Percentiles rank a stretch among this genome's conserved stretches.
phyloP scores from a whole-genome alignment of 2,797 vertebrate species.

The Phalanger gymnotis region DNA sequence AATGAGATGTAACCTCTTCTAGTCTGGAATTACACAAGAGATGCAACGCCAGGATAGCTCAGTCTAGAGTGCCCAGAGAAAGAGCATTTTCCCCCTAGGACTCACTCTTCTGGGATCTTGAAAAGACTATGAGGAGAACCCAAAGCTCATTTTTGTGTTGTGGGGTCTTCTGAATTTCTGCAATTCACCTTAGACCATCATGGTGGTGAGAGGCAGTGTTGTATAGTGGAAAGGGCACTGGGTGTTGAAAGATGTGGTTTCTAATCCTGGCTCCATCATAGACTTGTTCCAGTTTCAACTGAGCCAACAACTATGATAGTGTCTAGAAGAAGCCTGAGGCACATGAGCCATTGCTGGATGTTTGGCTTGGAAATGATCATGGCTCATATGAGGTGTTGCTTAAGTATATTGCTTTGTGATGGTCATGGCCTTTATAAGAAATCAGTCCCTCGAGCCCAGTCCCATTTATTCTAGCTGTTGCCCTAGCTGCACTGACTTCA shows the following conservation, averaged over 20 bases:
- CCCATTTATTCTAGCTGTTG: no score
- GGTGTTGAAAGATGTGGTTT: neutral
- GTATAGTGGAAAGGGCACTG: neutral
- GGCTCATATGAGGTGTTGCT: no score
- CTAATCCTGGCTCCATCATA: neutral
- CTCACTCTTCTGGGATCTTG: no score
- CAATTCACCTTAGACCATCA: neutral
- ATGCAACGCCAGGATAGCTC: neutral
- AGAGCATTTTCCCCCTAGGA: neutral
- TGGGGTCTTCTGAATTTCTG: neutral
- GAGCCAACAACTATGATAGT: no score
- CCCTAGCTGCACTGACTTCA: no score
- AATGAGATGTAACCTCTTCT: neutral
- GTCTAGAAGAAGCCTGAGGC: no score
- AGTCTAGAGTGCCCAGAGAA: neutral
- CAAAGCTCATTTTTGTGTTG: neutral
- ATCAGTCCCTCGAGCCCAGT: no score
- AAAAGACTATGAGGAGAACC: neutral
- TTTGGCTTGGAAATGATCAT: no score
- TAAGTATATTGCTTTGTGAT: no score
- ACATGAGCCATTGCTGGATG: no score
- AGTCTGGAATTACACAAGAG: neutral
- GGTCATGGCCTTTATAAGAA: no score
- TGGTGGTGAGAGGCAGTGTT: neutral
- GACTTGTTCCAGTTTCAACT: neutral